phyloP scores from a whole-genome alignment of 2,113 vertebrate species.

The Pollimyrus isidori region DNA sequence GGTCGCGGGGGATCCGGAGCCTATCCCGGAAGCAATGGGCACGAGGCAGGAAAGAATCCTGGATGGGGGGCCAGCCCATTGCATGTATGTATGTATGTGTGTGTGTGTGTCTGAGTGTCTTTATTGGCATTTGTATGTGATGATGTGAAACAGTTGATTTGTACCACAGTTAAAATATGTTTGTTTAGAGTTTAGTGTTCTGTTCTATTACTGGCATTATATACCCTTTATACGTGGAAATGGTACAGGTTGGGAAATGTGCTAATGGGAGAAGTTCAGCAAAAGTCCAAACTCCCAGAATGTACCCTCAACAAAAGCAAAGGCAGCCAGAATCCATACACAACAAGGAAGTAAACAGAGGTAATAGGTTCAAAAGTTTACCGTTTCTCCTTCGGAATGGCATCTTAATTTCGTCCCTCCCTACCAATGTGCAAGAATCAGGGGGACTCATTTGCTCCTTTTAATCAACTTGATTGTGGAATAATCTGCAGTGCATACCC shows the following conservation, averaged over 20 bases:
- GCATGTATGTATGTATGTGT: no score
- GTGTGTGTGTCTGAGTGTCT: not conserved
- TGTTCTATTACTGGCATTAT: not conserved
- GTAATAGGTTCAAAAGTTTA: constrained; percentile 69
- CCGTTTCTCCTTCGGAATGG: constrained; percentile 52
- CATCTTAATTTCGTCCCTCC: constrained; percentile 56
- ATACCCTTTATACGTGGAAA: not conserved
- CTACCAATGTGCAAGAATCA: constrained; percentile 36
- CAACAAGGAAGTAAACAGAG: constrained; percentile 49
- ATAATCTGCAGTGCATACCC: constrained; percentile 48
- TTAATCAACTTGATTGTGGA: constrained; percentile 42
- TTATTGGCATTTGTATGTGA: not conserved
- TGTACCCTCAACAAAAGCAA: constrained; percentile 50
- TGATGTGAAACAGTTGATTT: not conserved
- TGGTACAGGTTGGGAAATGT: constrained; percentile 35
- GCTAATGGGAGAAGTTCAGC: constrained; percentile 67
- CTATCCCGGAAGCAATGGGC: no score
- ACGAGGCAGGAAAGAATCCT: no score
- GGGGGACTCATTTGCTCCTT: constrained; percentile 46
- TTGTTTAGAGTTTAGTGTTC: not conserved
- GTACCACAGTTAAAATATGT: not conserved
- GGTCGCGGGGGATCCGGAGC: no score
- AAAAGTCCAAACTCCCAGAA: constrained; percentile 61
- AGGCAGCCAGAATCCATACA: constrained; percentile 50
- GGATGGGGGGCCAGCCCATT: no score